phyloP scores from a whole-genome alignment of 2,797 vertebrate genomes.

The Macropodus opercularis region DNA sequence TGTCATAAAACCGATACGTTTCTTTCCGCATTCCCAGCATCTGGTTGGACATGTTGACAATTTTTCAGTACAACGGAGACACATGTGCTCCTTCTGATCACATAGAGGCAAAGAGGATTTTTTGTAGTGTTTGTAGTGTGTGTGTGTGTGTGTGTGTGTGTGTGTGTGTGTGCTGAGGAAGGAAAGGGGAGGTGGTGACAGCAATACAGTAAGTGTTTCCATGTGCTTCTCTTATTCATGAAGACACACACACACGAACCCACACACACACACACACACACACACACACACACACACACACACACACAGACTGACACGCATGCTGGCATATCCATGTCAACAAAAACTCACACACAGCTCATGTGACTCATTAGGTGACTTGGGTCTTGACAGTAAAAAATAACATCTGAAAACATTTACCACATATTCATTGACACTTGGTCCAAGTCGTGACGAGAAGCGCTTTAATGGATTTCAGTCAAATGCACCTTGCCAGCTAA shows the following conservation, averaged over 20 bases:
- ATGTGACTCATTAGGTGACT: conserved; percentile 73
- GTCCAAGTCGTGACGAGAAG: conserved; percentile 64
- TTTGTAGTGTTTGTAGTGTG: no score
- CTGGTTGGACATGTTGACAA: conserved; percentile 48
- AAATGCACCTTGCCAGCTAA: conserved; percentile 45
- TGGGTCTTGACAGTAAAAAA: conserved; percentile 70
- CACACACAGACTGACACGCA: conserved; percentile 55
- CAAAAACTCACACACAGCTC: conserved; percentile 47
- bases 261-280: conserved; percentile 54
- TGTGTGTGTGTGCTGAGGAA: conserved; percentile 36
- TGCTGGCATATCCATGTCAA: conserved; percentile 62
- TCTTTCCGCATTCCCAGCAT: conserved; percentile 25
- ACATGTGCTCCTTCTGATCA: conserved; percentile 63
- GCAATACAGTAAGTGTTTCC: conserved; percentile 73
- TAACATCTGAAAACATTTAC: conserved; percentile 71
- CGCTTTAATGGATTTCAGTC: conserved; percentile 52
- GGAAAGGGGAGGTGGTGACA: conserved; percentile 53
- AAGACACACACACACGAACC: conserved; percentile 56
- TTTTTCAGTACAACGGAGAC: conserved; percentile 56
- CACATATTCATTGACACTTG: conserved; percentile 60
- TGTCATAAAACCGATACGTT: conserved; percentile 33
- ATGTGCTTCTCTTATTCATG: conserved; percentile 74
- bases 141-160: conserved; percentile 34
- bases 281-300: conserved; percentile 43
- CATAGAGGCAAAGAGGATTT: conserved; percentile 20